A percentile compares a stretch with the other conserved stretches of the same genome.
Conservation (phyloP, 2,113 vertebrate genomes). For the Hyla sarda region DNA sequence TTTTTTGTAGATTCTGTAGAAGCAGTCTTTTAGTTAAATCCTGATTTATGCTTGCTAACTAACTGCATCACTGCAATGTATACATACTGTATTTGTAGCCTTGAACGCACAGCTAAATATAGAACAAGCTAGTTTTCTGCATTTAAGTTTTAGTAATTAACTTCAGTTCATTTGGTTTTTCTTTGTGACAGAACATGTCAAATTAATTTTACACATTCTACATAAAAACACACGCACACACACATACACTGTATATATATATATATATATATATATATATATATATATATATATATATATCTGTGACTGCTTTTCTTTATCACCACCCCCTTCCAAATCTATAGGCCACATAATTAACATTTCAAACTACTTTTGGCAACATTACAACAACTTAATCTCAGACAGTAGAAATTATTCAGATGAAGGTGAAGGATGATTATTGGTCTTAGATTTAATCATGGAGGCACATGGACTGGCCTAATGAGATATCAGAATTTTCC, state of each 20-base stretch:
- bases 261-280: no score
- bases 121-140: background rate
- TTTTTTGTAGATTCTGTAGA: background rate
- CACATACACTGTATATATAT: no score
- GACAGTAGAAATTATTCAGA: background rate
- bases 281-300: no score
- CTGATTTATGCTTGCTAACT: background rate
- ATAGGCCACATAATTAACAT: background rate
- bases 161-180: background rate
- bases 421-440: background rate
- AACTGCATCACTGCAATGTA: background rate
- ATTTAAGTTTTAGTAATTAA: background rate
- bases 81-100: background rate
- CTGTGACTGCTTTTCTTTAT: background rate
- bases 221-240: background rate
- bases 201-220: background rate
- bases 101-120: background rate
- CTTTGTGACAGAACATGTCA: conserved; percentile 16
- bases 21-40: background rate
- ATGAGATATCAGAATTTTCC: no score
- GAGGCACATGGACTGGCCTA: no score
- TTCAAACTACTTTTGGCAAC: background rate
- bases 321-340: background rate
- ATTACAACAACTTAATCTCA: background rate
- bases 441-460: no score